phyloP scores from a whole-genome alignment of 2,113 vertebrate genomes.

The Antigone vipio region DNA sequence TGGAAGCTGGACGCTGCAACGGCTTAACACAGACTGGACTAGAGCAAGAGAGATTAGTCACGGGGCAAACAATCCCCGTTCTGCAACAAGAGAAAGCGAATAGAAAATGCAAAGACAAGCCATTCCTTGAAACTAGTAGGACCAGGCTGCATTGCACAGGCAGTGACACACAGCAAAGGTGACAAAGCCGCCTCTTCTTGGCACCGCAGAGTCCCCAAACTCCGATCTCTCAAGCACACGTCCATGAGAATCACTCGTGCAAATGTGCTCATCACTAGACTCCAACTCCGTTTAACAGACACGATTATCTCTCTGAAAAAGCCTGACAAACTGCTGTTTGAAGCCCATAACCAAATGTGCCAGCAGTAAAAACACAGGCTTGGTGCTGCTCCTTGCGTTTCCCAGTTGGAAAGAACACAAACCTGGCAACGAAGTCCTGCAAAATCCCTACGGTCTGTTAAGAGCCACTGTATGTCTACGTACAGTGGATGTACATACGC shows the following conservation, averaged over 20 bases:
- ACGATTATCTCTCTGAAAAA: not conserved
- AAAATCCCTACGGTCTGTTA: not conserved
- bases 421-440: not conserved
- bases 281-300: not conserved
- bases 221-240: accelerated
- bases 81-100: not conserved
- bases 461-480: not conserved
- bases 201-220: not conserved
- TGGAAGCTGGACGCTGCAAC: not conserved
- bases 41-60: not conserved
- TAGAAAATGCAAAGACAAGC: not conserved
- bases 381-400: not conserved
- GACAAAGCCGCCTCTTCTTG: not conserved
- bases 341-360: not conserved
- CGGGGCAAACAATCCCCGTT: not conserved
- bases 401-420: not conserved
- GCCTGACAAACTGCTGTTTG: not conserved
- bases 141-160: not conserved
- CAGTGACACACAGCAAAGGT: not conserved
- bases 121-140: not conserved
- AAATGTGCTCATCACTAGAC: not conserved
- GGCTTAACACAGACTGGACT: not conserved
- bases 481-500: not conserved
- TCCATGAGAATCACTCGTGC: not conserved
- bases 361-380: not conserved